Percentiles rank a stretch among this genome's conserved stretches.
Conservation (phyloP, 2,888 invertebrate genomes). For the Mythimna lalbum region DNA sequence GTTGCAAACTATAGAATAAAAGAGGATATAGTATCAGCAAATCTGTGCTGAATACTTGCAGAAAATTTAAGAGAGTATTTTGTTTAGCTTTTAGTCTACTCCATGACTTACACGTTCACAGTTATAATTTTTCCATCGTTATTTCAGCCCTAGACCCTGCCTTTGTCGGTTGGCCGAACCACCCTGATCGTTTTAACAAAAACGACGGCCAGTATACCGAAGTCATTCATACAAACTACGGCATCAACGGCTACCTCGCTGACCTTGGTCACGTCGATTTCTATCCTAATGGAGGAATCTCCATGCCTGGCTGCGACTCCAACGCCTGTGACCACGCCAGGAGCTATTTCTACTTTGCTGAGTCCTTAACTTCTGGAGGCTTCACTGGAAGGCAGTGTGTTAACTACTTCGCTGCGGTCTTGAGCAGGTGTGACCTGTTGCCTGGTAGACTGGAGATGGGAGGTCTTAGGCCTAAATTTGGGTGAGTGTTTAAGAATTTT, state of each 20-base stretch:
- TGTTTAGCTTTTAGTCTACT: background rate
- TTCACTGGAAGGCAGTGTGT: slow-evolving; percentile 79
- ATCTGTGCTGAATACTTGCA: background rate
- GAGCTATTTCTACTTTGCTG: slow-evolving; percentile 78
- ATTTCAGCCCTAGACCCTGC: slow-evolving; percentile 79
- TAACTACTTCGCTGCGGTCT: slow-evolving; percentile 76
- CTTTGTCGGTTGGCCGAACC: slow-evolving; percentile 78
- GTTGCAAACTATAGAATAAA: background rate
- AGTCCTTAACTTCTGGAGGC: slow-evolving; percentile 74
- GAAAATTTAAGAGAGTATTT: background rate
- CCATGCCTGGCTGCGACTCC: slow-evolving; percentile 80
- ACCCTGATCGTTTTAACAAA: slow-evolving; percentile 74
- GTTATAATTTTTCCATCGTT: background rate
- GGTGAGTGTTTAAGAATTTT: slow-evolving; percentile 66
- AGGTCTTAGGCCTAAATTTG: slow-evolving; percentile 77
- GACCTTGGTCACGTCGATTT: slow-evolving; percentile 79
- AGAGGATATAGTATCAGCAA: background rate
- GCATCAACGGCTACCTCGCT: slow-evolving; percentile 75
- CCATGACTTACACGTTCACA: background rate
- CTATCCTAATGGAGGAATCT: slow-evolving; percentile 80
- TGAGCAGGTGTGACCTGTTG: slow-evolving; percentile 70
- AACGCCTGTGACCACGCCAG: slow-evolving; percentile 78
- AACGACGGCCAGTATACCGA: slow-evolving; percentile 79
- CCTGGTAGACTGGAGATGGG: slow-evolving; percentile 78
- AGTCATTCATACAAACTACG: slow-evolving; percentile 82